Conservation (phyloP, 35 echinoderm and acorn worm species). For the Hemicentrotus pulcherrimus region DNA sequence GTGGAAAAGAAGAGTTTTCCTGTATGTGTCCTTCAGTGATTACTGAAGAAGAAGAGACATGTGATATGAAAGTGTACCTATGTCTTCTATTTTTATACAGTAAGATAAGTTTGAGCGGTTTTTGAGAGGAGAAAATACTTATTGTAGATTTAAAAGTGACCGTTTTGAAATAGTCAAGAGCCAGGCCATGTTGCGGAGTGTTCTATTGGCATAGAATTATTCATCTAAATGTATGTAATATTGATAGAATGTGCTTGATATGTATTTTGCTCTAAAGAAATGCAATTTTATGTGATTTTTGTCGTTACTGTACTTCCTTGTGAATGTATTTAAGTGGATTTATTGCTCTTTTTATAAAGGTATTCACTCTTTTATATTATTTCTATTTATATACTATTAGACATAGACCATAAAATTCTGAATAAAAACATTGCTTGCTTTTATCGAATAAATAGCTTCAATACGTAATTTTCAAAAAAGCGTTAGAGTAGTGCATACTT, state of each 20-base stretch:
- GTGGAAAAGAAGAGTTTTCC: no score
- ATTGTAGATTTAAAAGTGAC: background rate
- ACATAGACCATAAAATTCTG: background rate
- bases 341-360: background rate
- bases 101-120: background rate
- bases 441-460: no score
- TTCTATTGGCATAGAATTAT: background rate
- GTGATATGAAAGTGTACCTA: background rate
- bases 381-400: background rate
- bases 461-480: no score
- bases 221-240: background rate
- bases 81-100: conserved; percentile 13
- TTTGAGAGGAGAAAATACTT: background rate
- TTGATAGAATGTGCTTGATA: background rate
- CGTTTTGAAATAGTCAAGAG: background rate
- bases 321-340: background rate
- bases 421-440: background rate
- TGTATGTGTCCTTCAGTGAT: background rate
- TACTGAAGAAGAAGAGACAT: background rate
- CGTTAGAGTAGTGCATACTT: no score
- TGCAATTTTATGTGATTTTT: background rate
- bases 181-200: background rate
- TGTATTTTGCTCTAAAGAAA: background rate
- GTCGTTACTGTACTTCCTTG: background rate
- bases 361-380: background rate